Base-by-base conservation (phyloP, 1,140 invertebrate species). In the Cephus cinctus region DNA sequence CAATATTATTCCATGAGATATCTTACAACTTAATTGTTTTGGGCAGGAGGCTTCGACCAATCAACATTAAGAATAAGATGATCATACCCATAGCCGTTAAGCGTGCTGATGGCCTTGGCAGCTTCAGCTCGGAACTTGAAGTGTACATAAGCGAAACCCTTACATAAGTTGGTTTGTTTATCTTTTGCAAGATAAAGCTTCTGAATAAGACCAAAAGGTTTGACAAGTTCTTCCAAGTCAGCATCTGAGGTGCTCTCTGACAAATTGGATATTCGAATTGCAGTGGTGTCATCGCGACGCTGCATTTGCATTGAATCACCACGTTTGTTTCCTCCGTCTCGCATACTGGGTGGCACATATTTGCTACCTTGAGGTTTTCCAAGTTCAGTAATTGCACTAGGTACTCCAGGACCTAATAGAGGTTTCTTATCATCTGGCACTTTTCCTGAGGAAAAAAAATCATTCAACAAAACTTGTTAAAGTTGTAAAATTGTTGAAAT, bases 51-150 rank as follows among this genome's bases (percentile, higher is more conserved):
- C 76, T 98, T 98, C 2, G 98, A 98, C 97, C 97, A 99, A 80
- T 99, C 97, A 14, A 98, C 98, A 76, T 87, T 96, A 8, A 99
- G 78, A 71, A 99, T 99, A 43, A 99, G 83, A 81, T 99, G 96
- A 79, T 98, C 96, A 74, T 98, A 98, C 50, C 96, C 96, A 76
- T 93, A 90, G 2, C 96, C 96, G 73, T 98, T 91, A 4, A 99
- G 83, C 32, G 81, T 82, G 47, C 85, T 76, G 59, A 99, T 98
- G 48, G 97, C 97, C 62, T 87, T 85, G 12, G 91, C 88, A 25
- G 97, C 96, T 78, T 97, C 93, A 61, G 86, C 84, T 57, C 86
- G 81, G 49, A 86, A 86, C 69, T 91, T 92, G 73, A 94, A 98
- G 66, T 96, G 96, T 35, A 98, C 90, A 67, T 98, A 99, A 21